Evolutionary conservation across 2,113 vertebrate genomes (phyloP), one percentile per base, ranked within the genome.

Genomic region (Albula goreensis): DNA sequence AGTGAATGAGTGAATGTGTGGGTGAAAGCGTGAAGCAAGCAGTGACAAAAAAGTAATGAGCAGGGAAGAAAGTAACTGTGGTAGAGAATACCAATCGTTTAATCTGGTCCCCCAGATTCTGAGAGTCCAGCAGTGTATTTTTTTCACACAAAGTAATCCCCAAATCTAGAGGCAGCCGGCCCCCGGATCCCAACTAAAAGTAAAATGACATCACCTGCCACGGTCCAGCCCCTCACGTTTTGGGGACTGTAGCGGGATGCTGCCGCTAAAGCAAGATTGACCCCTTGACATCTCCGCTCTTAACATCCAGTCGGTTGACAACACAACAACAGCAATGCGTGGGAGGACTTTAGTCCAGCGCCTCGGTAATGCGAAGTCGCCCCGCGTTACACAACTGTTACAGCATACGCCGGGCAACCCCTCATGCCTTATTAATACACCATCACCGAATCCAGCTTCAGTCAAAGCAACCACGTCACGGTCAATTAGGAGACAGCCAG

Each of bases 401-500:
- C 70, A 2, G n/a, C 70, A 74, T 31, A 31, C 70, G n/a, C 3
- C 31, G 70, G 70, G 70, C 8, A 74, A 74, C 70, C n/a, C 70
- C n/a, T 74, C 70, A 74, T 10, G 9, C 10, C 22, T 31, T 25
- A 74, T 74, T 74, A 74, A 74, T n/a, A n/a, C 10, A 31, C 70
- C 2, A n/a, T 22, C 70, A 74, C 31, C 70, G n/a, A 10, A 19
- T 25, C 70, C n/a, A 1, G 70, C 10, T 31, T 25, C 70, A 74
- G 70, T 74, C 70, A 25, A 74, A 74, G 70, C 70, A 74, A 74
- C 31, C 70, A 74, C 70, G 31, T 74, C 70, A 74, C 22, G 70
- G 70, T 74, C 22, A 74, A 31, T 74, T 74, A 74, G 70, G n/a
- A 74, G 22, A 74, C n/a, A 25, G 70, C 22, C 2, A 74, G n/a